These are phyloP conservation scores for Bergia sp. DNA, from an alignment of 92 coral and sea anemone species.

Conservation along the genomic window DNA sequence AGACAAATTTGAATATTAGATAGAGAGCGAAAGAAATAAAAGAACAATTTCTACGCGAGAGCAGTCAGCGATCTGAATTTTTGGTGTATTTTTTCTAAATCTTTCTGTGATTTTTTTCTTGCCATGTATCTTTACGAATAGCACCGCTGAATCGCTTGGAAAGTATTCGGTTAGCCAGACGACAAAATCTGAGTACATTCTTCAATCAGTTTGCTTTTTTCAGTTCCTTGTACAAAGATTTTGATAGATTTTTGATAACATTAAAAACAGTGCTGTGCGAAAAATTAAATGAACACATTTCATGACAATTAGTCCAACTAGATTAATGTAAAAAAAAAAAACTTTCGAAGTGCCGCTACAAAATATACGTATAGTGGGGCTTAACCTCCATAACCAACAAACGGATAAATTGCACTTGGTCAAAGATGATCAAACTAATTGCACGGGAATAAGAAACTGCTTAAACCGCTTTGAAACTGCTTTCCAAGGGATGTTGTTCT, in stretches of 20 bases:
- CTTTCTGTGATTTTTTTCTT: no score
- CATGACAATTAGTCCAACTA: neutral
- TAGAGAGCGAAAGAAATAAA: no score
- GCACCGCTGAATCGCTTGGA: no score
- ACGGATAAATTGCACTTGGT: neutral
- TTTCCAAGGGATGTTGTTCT: constrained; percentile 18
- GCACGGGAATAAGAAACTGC: neutral
- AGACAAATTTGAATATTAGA: no score
- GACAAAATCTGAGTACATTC: no score
- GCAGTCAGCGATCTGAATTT: no score
- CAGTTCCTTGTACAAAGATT: neutral
- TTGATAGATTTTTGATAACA: neutral
- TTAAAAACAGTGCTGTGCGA: neutral
- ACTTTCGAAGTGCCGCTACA: neutral
- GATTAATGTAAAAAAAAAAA: no score
- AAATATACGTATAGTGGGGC: neutral
- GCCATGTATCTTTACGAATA: no score
- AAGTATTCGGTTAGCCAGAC: no score
- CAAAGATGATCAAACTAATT: constrained; percentile 2
- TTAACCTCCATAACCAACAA: neutral
- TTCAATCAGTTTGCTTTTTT: neutral
- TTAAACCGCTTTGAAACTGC: neutral
- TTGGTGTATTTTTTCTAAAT: no score
- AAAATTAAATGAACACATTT: neutral
- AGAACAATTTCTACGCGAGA: no score